Percentiles rank a stretch among this genome's conserved stretches.
These are phyloP conservation scores for Lepidotrigona ventralis DNA, from an alignment of 1,140 invertebrate species.

Conservation along the genomic window DNA sequence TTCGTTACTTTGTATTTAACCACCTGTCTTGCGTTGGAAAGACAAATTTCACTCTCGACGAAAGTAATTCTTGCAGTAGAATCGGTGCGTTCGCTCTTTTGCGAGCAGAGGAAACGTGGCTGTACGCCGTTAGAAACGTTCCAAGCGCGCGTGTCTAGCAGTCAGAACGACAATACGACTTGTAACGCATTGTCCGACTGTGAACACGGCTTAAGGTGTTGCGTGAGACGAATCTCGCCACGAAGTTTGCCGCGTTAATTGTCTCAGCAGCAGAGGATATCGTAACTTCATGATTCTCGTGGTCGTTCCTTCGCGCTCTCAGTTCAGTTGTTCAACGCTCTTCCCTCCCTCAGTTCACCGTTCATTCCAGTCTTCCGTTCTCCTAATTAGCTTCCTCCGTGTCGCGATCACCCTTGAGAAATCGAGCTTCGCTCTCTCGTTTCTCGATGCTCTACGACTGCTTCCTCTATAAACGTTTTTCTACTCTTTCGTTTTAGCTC, in stretches of 20 bases:
- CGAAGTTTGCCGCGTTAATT: conserved; percentile 36
- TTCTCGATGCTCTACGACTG: background rate
- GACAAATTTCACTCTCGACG: background rate
- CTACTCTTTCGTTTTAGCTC: background rate
- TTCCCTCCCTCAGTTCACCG: background rate
- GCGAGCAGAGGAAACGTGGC: background rate
- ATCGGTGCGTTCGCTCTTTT: background rate
- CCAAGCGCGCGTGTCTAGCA: conserved; percentile 10
- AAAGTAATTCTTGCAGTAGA: background rate
- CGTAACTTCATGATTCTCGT: conserved; percentile 17
- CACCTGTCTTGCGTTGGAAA: background rate
- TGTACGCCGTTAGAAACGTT: background rate
- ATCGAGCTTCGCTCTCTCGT: background rate
- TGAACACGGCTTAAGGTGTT: conserved; percentile 31
- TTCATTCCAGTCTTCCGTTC: background rate
- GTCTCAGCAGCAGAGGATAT: conserved; percentile 22
- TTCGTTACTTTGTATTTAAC: too few relatives aligned
- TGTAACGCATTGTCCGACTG: background rate
- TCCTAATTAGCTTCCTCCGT: conserved; percentile 21
- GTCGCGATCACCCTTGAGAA: conserved; percentile 12
- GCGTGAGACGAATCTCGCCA: conserved; percentile 18
- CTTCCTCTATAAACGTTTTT: background rate
- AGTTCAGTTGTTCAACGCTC: conserved; percentile 2
- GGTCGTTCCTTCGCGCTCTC: conserved; percentile 1
- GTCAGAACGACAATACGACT: background rate